A percentile compares a stretch with the other conserved stretches of the same genome.
These are phyloP conservation scores for Mormyrops boulengeri DNA, from an alignment of 2,797 vertebrate species.

Conservation along the genomic window DNA sequence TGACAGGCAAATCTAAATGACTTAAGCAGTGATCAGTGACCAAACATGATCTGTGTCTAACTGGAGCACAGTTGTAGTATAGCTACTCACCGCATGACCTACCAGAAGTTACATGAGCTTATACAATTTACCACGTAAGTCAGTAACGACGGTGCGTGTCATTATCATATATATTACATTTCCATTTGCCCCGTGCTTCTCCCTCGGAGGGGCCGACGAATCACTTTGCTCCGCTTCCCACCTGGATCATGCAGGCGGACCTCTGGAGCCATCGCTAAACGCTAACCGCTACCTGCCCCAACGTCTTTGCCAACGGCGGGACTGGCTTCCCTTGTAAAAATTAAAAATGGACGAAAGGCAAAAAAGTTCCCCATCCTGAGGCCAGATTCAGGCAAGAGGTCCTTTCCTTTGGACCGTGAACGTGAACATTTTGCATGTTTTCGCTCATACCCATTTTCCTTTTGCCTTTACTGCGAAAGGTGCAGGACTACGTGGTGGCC, in stretches of 20 bases:
- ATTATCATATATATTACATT: slow-evolving; percentile 43
- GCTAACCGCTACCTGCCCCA: slow-evolving; percentile 18
- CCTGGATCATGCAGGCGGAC: slow-evolving; percentile 8
- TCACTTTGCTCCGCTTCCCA: slow-evolving; percentile 12
- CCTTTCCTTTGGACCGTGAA: background rate
- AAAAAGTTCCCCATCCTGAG: background rate
- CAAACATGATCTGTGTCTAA: slow-evolving; percentile 9
- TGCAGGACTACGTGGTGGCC: background rate
- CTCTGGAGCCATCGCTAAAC: slow-evolving; percentile 27
- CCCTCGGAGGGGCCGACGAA: slow-evolving; percentile 25
- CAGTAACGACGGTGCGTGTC: slow-evolving; percentile 17
- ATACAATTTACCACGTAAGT: slow-evolving; percentile 1
- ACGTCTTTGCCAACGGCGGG: background rate
- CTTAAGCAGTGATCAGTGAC: background rate
- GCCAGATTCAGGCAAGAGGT: background rate
- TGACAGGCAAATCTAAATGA: background rate
- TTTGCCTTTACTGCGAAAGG: background rate
- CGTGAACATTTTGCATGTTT: background rate
- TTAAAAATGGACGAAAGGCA: background rate
- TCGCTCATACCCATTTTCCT: background rate
- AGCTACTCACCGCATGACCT: background rate
- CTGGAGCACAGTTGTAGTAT: background rate
- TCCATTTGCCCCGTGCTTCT: slow-evolving; percentile 27
- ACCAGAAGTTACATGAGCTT: slow-evolving; percentile 14
- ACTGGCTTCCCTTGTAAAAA: background rate